Evolutionary conservation across 2,113 vertebrate species (phyloP).

Genomic region (Actenoides hombroni): DNA sequence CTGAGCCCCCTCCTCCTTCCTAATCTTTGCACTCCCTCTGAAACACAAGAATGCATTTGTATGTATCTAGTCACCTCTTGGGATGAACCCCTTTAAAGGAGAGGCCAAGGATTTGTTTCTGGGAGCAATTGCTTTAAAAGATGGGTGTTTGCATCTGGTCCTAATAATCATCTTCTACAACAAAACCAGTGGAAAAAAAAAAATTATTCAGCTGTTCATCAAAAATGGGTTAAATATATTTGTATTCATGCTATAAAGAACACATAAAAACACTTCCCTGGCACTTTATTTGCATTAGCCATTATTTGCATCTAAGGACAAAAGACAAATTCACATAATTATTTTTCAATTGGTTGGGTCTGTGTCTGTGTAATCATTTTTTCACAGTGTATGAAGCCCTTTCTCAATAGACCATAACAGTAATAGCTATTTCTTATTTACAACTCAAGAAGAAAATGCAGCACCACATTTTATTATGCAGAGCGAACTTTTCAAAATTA

Average conservation of each 20-base stretch:
- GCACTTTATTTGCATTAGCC: slow-evolving; percentile 41
- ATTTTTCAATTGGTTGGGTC: slow-evolving; percentile 50
- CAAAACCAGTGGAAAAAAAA: not conserved
- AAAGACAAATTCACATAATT: slow-evolving; percentile 53
- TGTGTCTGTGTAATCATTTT: slow-evolving; percentile 46
- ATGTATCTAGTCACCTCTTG: not conserved
- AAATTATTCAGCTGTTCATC: not conserved
- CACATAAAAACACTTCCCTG: slow-evolving; percentile 30
- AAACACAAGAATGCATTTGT: not conserved
- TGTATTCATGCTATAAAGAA: not conserved
- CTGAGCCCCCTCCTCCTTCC: not conserved
- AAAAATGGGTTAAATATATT: not conserved
- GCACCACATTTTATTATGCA: slow-evolving; percentile 6
- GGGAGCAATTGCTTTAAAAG: not conserved
- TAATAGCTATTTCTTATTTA: slow-evolving; percentile 26
- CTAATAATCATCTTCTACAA: not conserved
- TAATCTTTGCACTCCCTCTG: not conserved
- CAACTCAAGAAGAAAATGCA: not conserved
- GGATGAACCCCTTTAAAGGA: not conserved
- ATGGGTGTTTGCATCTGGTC: not conserved
- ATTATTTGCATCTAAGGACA: slow-evolving; percentile 43
- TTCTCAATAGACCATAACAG: slow-evolving; percentile 20
- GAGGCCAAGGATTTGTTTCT: not conserved
- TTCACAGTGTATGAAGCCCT: slow-evolving; percentile 2
- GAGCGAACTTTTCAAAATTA: slow-evolving; percentile 34